Conservation (phyloP, 2,113 vertebrate genomes). For the Octodon degus region DNA sequence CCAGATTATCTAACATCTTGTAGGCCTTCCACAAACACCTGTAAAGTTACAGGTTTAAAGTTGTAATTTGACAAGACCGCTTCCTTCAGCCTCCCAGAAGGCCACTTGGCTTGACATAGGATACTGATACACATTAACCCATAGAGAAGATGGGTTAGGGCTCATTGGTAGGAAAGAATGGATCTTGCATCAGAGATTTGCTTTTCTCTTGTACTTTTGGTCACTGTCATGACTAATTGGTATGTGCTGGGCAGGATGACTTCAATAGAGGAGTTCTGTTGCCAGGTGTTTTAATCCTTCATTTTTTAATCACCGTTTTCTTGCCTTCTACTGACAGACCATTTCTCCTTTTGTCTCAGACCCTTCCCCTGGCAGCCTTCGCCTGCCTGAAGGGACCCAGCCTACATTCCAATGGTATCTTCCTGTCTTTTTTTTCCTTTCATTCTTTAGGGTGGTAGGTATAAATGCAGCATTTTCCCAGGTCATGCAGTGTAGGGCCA, state of each 20-base stretch:
- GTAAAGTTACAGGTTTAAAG: background rate
- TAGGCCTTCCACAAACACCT: background rate
- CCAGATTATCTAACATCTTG: background rate
- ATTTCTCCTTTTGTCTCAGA: background rate
- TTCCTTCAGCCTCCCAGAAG: background rate
- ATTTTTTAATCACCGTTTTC: background rate
- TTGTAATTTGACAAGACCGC: background rate
- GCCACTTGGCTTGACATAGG: background rate
- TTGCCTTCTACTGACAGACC: background rate
- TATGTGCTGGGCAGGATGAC: background rate
- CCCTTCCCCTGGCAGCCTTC: background rate
- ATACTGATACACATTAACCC: background rate
- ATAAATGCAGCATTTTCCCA: background rate
- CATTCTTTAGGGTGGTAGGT: background rate
- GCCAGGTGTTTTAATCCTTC: background rate
- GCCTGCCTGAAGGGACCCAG: background rate
- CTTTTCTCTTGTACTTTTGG: background rate
- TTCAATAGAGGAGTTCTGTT: background rate
- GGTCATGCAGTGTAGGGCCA: background rate
- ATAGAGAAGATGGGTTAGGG: background rate
- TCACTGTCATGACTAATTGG: background rate
- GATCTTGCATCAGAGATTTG: background rate
- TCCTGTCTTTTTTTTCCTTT: background rate
- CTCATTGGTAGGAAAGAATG: background rate
- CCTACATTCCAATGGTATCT: background rate